Evolutionary conservation across 2,113 vertebrate genomes (phyloP).

Genomic region (Caretta caretta): DNA sequence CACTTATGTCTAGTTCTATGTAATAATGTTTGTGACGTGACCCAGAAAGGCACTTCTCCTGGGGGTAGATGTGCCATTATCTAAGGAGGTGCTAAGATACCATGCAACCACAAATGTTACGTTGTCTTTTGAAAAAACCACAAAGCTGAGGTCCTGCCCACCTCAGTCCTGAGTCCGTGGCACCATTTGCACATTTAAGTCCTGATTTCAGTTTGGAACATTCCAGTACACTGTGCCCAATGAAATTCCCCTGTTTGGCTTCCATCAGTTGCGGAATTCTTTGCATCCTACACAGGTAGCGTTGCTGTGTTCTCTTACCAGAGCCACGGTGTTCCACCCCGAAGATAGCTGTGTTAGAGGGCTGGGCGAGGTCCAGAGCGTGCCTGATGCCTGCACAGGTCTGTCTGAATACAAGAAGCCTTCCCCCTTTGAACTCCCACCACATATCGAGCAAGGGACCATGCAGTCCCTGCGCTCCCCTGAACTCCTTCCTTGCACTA

Average conservation of each 20-base stretch:
- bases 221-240: neutral
- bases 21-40: slow-evolving; percentile 37
- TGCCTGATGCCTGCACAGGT: neutral
- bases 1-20: slow-evolving; percentile 6
- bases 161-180: neutral
- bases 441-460: neutral
- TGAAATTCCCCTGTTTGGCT: neutral
- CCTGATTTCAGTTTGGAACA: neutral
- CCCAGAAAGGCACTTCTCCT: slow-evolving; percentile 40
- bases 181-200: neutral
- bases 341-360: no score
- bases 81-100: neutral
- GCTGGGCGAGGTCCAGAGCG: neutral
- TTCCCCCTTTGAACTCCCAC: neutral
- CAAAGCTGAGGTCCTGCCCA: neutral
- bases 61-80: neutral
- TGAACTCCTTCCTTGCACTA: neutral
- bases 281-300: neutral
- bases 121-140: slow-evolving; percentile 17
- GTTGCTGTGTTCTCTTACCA: neutral
- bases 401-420: neutral
- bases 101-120: slow-evolving; percentile 38
- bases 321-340: neutral
- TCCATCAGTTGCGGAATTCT: neutral
- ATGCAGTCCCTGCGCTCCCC: neutral